Base-by-base conservation (phyloP, 1,140 invertebrate genomes). In the Brachionus plicatilis region DNA sequence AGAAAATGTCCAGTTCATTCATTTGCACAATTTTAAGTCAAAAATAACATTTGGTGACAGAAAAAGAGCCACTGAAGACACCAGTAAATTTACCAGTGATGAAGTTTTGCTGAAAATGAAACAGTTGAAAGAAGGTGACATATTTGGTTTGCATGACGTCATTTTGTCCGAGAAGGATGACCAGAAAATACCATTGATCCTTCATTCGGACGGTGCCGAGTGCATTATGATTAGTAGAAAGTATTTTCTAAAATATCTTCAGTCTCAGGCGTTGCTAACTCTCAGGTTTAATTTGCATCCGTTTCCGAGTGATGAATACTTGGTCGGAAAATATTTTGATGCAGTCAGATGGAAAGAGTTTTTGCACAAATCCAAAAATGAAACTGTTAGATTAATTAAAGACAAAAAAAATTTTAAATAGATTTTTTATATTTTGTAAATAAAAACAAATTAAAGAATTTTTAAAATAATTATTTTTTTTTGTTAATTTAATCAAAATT, bases 101-200 rank as follows among this genome's bases (percentile, higher is more conserved):
- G 53, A 60, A 17, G 78, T 56, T 8, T 60, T 60, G 27, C 60
- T 60, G n/a, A 33, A 41, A 41, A 65, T 65, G 50, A 33, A 60
- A 7, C 14, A 65, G 20, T 11, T 80, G 12, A 65, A 80, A 65
- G 50, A 60, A 80, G 56, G 50, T 17, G 50, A 80, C 37, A 65
- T 80, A 29, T 80, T 80, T 41, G 78, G 78, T 41, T 65, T 80
- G 33, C 78, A 80, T 43, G 78, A 80, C 65, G 33, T 80, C 4
- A 37, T 80, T 33, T 65, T 80, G 29, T 37, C 27, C 27, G 50
- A 60, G 29, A 33, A n/a, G 17, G 50, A 80, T 11, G 78, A 65
- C 53, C 20, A 41, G 20, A 60, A 50, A 76, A 50, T 60, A 65
- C 78, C 78, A 2, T 1, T 65, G 37, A 60, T 65, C 1, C 37